phyloP scores from a whole-genome alignment of 2,888 invertebrate genomes.

The Diplolepis rosae region DNA sequence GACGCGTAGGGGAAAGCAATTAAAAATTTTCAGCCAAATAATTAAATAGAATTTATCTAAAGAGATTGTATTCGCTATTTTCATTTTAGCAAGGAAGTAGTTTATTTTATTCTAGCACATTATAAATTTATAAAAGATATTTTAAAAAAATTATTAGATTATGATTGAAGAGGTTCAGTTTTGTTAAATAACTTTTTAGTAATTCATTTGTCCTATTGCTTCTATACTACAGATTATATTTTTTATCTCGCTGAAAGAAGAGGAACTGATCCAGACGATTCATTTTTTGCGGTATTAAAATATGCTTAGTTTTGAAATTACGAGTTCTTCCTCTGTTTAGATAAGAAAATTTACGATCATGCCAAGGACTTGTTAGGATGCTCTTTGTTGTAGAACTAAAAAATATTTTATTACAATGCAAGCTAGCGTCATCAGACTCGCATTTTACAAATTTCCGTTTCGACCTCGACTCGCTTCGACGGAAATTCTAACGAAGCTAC shows the following conservation, averaged over 20 bases:
- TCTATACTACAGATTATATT: not conserved
- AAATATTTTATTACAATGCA: conserved; percentile 30
- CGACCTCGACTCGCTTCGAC: conserved; percentile 31
- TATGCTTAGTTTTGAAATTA: conserved; percentile 7
- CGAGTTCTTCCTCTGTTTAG: not conserved
- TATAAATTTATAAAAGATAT: no score
- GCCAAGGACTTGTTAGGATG: conserved; percentile 27
- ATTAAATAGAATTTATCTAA: no score
- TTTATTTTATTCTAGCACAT: no score
- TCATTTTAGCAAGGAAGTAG: no score
- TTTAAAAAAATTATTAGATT: no score
- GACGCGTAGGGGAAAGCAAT: conserved; percentile 34
- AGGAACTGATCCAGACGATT: not conserved
- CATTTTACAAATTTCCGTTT: conserved; percentile 32
- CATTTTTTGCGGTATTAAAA: conserved; percentile 2
- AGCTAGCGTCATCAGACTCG: conserved; percentile 18
- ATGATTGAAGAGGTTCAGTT: no score
- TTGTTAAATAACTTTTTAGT: no score
- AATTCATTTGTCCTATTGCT: no score
- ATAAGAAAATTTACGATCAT: conserved; percentile 19
- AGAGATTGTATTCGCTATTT: no score
- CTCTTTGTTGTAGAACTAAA: conserved; percentile 29
- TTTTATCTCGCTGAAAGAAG: not conserved
- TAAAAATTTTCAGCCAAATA: conserved; percentile 59
- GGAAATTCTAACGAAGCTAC: conserved; percentile 29